Evolutionary conservation across 2,113 vertebrate species (phyloP).

Genomic region (Nothoprocta perdicaria): DNA sequence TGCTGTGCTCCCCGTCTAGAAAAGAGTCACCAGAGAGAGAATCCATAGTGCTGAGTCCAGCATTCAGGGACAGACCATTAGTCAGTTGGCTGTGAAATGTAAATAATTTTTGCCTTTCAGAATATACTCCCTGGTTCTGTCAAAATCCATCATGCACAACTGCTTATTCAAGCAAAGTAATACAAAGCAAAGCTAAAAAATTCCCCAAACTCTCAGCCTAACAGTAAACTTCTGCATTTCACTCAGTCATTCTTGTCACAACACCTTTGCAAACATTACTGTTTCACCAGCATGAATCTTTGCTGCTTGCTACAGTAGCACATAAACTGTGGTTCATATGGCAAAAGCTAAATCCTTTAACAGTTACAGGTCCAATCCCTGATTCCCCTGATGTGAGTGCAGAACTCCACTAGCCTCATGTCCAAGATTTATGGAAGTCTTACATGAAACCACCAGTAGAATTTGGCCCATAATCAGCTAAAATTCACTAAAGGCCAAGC

Average conservation of each 20-base stretch:
- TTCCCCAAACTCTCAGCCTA: background rate
- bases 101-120: conserved; percentile 70
- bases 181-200: background rate
- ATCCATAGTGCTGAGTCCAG: background rate
- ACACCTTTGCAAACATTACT: background rate
- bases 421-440: background rate
- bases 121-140: conserved; percentile 57
- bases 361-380: background rate
- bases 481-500: background rate
- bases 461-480: background rate
- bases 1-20: conserved; percentile 12
- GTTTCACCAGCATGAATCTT: background rate
- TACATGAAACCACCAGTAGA: background rate
- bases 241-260: background rate
- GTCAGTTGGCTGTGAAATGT: conserved; percentile 55
- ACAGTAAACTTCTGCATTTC: background rate
- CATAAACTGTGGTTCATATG: background rate
- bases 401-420: background rate
- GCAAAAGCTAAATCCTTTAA: background rate
- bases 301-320: background rate
- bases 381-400: background rate
- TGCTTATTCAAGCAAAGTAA: conserved; percentile 56
- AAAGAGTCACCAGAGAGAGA: background rate
- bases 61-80: background rate
- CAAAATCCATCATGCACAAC: conserved; percentile 44